Evolutionary conservation across 2,888 invertebrate species (phyloP).

Genomic region (Dichetophora obliterata): DNA sequence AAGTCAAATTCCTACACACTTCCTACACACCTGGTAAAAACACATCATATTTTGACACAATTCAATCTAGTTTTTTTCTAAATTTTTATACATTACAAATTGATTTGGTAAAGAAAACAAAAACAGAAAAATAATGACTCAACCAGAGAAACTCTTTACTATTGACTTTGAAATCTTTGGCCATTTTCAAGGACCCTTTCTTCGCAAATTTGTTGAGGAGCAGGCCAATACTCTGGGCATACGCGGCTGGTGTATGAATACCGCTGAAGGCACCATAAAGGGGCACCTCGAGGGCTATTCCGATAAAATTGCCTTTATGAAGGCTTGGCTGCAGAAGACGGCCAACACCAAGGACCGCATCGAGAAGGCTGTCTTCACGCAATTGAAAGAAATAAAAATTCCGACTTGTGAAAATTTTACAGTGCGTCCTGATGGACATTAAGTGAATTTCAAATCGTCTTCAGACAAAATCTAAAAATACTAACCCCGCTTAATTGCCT

Average conservation of each 20-base stretch:
- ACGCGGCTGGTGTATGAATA: constrained; percentile 41
- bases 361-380: not conserved
- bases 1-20: no score
- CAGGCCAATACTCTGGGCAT: constrained; percentile 42
- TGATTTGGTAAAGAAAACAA: not conserved
- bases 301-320: constrained; percentile 6
- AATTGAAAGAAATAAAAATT: not conserved
- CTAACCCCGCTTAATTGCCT: not conserved
- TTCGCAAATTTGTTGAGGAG: constrained; percentile 40
- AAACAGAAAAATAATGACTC: not conserved
- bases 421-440: not conserved
- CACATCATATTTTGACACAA: constrained; percentile 35
- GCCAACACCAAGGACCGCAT: not conserved
- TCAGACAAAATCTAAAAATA: not conserved
- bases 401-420: not conserved
- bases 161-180: constrained; percentile 44
- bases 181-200: constrained; percentile 38
- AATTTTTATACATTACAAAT: not conserved
- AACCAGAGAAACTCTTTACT: constrained; percentile 32
- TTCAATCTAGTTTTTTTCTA: constrained; percentile 42
- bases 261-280: constrained; percentile 27
- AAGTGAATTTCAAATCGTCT: no score
- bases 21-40: not conserved
- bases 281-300: constrained; percentile 34
- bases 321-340: not conserved